A percentile compares a stretch with the other conserved stretches of the same genome.
Conservation (phyloP, 2,797 vertebrate genomes). For the Muscicapa striata region DNA sequence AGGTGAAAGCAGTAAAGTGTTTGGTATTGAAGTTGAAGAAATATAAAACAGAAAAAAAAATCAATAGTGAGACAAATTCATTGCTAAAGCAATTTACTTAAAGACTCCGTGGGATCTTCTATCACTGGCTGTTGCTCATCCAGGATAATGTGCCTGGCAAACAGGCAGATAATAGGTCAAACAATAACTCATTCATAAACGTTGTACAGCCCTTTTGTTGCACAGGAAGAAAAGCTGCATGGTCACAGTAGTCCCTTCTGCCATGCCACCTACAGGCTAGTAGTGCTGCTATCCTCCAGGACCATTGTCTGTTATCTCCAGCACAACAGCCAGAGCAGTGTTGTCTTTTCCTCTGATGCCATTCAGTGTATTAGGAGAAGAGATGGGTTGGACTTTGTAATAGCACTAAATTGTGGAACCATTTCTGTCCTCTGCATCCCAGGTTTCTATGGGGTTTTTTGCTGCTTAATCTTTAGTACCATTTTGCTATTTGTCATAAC, state of each 20-base stretch:
- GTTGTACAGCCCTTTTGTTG: not conserved
- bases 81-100: not conserved
- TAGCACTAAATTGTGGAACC: not conserved
- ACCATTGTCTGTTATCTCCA: conserved; percentile 6
- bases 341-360: not conserved
- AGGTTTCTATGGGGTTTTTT: not conserved
- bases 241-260: not conserved
- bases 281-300: not conserved
- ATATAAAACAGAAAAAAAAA: not conserved
- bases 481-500: not conserved
- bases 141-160: not conserved
- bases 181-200: not conserved
- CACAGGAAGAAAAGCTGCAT: not conserved
- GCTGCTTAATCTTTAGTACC: not conserved
- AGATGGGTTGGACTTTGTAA: not conserved
- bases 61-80: not conserved
- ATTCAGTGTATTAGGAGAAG: not conserved
- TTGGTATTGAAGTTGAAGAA: not conserved
- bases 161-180: not conserved
- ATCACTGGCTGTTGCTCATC: not conserved
- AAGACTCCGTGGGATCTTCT: not conserved
- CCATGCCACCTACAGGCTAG: not conserved
- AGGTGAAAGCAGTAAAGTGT: not conserved
- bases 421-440: not conserved
- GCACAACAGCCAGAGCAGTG: not conserved